phyloP scores from a whole-genome alignment of 2,797 vertebrate genomes.

The Poecile montanus region DNA sequence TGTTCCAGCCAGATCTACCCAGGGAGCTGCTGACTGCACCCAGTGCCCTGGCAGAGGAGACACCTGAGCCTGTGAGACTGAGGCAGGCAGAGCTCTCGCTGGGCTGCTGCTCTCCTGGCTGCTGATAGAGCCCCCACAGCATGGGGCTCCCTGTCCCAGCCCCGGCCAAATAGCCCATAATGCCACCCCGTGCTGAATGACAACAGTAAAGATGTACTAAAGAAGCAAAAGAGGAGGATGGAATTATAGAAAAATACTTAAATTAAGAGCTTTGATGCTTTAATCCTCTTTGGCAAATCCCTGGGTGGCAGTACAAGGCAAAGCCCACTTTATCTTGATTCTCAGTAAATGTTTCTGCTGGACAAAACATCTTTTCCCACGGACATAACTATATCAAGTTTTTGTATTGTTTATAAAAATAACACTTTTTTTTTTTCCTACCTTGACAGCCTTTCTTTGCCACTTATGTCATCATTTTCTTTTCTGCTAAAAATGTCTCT shows the following conservation, averaged over 20 bases:
- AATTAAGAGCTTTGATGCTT: neutral
- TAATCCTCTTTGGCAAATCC: constrained; percentile 23
- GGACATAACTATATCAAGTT: neutral
- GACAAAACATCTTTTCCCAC: neutral
- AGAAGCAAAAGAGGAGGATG: neutral
- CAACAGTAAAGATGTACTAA: neutral
- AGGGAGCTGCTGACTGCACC: neutral
- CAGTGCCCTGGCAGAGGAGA: neutral
- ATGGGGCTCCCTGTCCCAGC: neutral
- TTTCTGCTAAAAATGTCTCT: neutral
- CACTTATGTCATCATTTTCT: neutral
- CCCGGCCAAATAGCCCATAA: neutral
- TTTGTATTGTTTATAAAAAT: neutral
- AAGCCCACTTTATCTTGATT: neutral
- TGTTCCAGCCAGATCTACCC: neutral
- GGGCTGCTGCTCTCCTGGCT: neutral
- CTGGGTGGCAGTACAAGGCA: neutral
- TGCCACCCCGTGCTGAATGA: neutral
- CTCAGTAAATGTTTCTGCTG: neutral
- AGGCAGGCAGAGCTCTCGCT: neutral
- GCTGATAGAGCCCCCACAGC: neutral
- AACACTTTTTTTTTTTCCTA: neutral
- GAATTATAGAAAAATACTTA: neutral
- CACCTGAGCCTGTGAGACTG: neutral
- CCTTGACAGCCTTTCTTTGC: neutral